Evolutionary conservation across 2,888 invertebrate species (phyloP).

Genomic region (Hybos culiciformis): DNA sequence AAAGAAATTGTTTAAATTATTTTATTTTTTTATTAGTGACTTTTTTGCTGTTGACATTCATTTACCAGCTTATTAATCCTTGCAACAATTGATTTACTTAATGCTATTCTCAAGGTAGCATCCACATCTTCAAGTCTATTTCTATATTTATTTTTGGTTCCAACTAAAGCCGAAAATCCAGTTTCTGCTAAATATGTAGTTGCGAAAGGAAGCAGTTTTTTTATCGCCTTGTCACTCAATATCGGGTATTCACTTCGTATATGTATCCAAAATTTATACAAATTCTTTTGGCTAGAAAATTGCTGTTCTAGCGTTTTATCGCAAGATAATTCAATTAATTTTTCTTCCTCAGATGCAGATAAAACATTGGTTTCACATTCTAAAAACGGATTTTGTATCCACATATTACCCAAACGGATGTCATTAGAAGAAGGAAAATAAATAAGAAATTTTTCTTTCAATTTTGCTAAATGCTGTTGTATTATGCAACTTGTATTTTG

Average conservation of each 20-base stretch:
- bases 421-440: background rate
- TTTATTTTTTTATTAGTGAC: background rate
- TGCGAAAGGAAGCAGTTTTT: constrained; percentile 14
- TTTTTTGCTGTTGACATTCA: background rate
- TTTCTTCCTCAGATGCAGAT: background rate
- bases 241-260: constrained; percentile 11
- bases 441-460: background rate
- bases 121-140: background rate
- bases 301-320: constrained; percentile 15
- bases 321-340: constrained; percentile 15
- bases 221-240: constrained; percentile 12
- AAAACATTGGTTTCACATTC: background rate
- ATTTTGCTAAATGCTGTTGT: background rate
- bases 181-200: constrained; percentile 10
- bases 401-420: background rate
- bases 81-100: background rate
- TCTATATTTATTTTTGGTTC: background rate
- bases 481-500: background rate
- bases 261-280: constrained; percentile 8
- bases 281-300: constrained; percentile 12
- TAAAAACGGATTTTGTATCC: constrained; percentile 2
- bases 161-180: background rate
- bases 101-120: background rate
- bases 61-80: background rate
- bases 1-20: background rate